Evolutionary conservation across 2,113 vertebrate genomes (phyloP).

Genomic region (Myiopsitta monachus): DNA sequence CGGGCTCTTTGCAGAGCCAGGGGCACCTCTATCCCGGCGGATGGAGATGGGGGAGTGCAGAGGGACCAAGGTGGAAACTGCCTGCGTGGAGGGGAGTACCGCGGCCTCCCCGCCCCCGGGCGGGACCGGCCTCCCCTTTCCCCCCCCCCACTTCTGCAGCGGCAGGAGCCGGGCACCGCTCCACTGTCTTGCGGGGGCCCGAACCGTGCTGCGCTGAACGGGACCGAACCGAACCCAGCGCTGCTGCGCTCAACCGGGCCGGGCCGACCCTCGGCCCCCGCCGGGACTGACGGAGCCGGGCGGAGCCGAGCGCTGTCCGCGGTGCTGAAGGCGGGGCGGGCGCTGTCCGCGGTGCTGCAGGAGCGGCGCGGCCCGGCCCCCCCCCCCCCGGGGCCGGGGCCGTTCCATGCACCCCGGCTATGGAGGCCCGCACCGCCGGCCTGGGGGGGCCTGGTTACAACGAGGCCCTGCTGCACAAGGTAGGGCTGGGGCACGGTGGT

Average conservation of each 20-base stretch:
- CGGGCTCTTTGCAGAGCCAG: neutral
- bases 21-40: rapidly evolving
- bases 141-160: neutral
- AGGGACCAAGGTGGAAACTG: neutral
- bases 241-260: neutral
- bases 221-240: neutral
- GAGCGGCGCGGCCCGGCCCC: neutral
- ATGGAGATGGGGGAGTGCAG: neutral
- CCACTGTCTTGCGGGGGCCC: neutral
- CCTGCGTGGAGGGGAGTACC: neutral
- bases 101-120: neutral
- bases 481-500: neutral
- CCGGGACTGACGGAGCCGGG: neutral
- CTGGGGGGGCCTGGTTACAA: constrained; percentile 61
- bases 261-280: too few species aligned
- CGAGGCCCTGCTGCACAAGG: constrained; percentile 81
- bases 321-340: neutral
- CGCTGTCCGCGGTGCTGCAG: neutral
- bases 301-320: neutral
- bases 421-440: constrained; percentile 45
- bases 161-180: neutral
- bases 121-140: neutral
- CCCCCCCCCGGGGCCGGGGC: neutral
- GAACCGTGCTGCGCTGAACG: neutral
- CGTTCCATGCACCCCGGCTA: neutral